These are phyloP conservation scores for Pleuronectes platessa DNA, from an alignment of 2,113 vertebrate species.

Conservation along the genomic window DNA sequence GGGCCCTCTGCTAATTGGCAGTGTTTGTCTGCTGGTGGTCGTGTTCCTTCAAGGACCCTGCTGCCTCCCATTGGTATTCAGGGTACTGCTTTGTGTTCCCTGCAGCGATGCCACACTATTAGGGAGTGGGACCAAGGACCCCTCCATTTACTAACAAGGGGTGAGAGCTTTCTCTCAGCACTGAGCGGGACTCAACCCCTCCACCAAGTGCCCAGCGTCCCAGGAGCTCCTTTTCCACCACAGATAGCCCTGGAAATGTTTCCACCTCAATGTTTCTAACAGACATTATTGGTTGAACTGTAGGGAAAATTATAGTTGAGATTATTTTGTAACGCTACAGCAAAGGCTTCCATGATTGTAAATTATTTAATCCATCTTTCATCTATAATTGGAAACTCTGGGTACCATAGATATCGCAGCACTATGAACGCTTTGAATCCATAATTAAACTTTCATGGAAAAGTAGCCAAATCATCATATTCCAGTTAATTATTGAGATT, in stretches of 20 bases:
- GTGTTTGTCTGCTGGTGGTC: conserved; percentile 73
- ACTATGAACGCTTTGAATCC: conserved; percentile 24
- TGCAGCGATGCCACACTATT: conserved; percentile 69
- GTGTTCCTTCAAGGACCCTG: conserved; percentile 71
- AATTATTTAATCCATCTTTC: conserved; percentile 40
- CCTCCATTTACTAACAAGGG: conserved; percentile 71
- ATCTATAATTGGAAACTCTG: conserved; percentile 50
- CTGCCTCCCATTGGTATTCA: conserved; percentile 76
- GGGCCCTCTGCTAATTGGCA: conserved; percentile 79
- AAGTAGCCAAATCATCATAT: conserved; percentile 35
- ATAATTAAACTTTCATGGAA: conserved; percentile 31
- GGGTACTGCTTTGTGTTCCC: conserved; percentile 65
- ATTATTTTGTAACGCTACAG: conserved; percentile 25
- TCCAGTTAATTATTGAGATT: conserved; percentile 46
- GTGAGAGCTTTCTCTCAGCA: conserved; percentile 48
- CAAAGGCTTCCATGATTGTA: conserved; percentile 23
- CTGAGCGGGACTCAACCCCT: conserved; percentile 54
- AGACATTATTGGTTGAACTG: conserved; percentile 23
- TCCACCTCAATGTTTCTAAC: conserved; percentile 11
- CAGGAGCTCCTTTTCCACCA: conserved; percentile 35
- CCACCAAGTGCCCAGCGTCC: conserved; percentile 45
- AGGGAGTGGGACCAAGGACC: conserved; percentile 63
- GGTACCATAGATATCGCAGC: conserved; percentile 20
- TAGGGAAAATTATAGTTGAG: conserved; percentile 12
- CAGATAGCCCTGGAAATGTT: conserved; percentile 20